A percentile compares a stretch with the other conserved stretches of the same genome.
Evolutionary conservation across 2,113 vertebrate genomes (phyloP).

Genomic region (Pavo muticus): DNA sequence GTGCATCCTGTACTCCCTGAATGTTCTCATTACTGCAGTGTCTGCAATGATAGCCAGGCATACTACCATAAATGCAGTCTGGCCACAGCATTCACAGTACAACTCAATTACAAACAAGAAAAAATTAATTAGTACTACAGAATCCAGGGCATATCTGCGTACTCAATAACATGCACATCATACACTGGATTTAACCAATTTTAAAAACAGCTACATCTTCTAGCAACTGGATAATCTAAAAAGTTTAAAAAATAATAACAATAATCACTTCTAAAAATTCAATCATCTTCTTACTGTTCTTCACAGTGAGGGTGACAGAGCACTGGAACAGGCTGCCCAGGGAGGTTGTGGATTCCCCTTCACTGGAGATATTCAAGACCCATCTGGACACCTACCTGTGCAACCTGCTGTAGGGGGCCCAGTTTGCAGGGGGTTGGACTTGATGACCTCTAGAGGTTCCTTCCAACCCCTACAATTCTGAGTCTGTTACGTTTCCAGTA

Average conservation of each 20-base stretch:
- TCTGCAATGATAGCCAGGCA: background rate
- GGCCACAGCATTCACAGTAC: background rate
- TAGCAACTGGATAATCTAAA: background rate
- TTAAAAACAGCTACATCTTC: background rate
- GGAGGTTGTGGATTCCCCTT: too few species aligned
- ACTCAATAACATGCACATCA: background rate
- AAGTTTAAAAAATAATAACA: background rate
- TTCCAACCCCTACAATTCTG: too few species aligned
- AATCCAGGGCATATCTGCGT: background rate
- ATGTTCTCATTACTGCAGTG: background rate
- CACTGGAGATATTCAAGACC: too few species aligned
- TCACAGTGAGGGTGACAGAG: too few species aligned
- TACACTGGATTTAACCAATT: background rate
- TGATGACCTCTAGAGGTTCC: too few species aligned
- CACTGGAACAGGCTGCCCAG: too few species aligned
- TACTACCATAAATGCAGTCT: background rate
- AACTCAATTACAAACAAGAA: background rate
- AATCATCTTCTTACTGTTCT: background rate
- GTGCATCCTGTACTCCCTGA: background rate
- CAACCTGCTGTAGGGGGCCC: too few species aligned
- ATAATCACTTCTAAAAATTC: background rate
- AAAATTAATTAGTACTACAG: background rate
- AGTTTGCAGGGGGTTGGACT: too few species aligned
- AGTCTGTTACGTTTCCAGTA: background rate
- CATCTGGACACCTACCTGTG: too few species aligned